phyloP scores from a whole-genome alignment of 2,113 vertebrate species.

The Sciurus niger region DNA sequence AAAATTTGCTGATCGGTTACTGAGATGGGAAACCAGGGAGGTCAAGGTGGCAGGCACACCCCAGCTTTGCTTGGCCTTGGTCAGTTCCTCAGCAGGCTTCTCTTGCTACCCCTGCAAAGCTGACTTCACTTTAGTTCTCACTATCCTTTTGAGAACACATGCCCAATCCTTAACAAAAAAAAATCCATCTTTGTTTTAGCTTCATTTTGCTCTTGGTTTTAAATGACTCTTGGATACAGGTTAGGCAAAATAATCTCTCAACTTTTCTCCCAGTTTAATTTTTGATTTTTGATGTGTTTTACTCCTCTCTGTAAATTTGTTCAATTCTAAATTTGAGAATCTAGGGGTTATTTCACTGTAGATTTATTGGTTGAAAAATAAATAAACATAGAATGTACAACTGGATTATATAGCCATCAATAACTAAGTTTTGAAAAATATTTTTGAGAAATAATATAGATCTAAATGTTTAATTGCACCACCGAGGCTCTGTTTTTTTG shows the following conservation, averaged over 20 bases:
- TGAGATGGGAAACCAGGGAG: not conserved
- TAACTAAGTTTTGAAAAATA: not conserved
- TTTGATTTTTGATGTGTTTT: not conserved
- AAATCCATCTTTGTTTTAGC: not conserved
- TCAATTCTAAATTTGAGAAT: not conserved
- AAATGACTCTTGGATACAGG: conserved; percentile 33
- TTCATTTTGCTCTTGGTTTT: conserved; percentile 47
- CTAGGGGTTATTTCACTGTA: not conserved
- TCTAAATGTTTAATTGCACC: not conserved
- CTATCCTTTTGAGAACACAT: not conserved
- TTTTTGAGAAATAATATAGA: not conserved
- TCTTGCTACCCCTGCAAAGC: not conserved
- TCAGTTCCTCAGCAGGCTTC: fast-evolving
- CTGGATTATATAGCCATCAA: not conserved
- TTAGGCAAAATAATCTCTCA: not conserved
- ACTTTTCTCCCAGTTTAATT: conserved; percentile 37
- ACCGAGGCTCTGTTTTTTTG: not conserved
- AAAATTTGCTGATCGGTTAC: not conserved
- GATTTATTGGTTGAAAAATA: conserved; percentile 17
- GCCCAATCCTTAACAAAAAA: not conserved
- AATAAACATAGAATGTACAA: conserved; percentile 46
- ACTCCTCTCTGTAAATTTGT: not conserved
- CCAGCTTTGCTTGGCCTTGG: not conserved
- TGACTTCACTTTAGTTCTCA: not conserved
- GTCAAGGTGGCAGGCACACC: not conserved